Conservation (phyloP, 2,888 invertebrate species). For the Panopea generosa region DNA sequence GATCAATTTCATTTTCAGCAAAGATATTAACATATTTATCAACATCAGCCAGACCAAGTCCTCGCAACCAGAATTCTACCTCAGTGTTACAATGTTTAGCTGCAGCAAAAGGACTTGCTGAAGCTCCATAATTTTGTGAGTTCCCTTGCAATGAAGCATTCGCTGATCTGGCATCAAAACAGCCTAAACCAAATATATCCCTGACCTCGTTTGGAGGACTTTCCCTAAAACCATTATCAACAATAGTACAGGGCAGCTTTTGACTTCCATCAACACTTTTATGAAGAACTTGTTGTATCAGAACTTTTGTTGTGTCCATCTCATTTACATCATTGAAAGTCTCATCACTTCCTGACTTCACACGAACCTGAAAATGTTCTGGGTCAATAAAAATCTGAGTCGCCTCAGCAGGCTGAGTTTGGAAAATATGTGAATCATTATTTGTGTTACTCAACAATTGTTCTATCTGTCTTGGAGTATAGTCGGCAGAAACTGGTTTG, state of each 20-base stretch:
- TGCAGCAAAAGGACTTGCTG: slow-evolving; percentile 51
- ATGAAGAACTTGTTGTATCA: slow-evolving; percentile 34
- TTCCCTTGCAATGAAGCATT: not conserved
- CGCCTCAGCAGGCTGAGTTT: slow-evolving; percentile 33
- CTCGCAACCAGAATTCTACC: slow-evolving; percentile 73
- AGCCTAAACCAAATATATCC: slow-evolving; percentile 52
- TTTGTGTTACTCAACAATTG: not conserved
- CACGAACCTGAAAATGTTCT: slow-evolving; percentile 38
- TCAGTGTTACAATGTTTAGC: slow-evolving; percentile 69
- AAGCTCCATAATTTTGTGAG: slow-evolving; percentile 7
- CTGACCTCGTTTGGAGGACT: slow-evolving; percentile 23
- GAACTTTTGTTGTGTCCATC: slow-evolving; percentile 39
- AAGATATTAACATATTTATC: slow-evolving; percentile 76
- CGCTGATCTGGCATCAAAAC: not conserved
- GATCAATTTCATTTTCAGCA: slow-evolving; percentile 78
- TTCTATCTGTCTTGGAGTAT: slow-evolving; percentile 26
- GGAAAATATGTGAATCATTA: slow-evolving; percentile 11
- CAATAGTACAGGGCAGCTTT: slow-evolving; percentile 45
- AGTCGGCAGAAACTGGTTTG: slow-evolving; percentile 1
- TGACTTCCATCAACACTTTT: slow-evolving; percentile 39
- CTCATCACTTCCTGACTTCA: slow-evolving; percentile 28
- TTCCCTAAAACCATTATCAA: slow-evolving; percentile 18
- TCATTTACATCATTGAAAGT: slow-evolving; percentile 5
- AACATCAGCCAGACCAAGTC: slow-evolving; percentile 72
- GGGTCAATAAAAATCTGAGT: slow-evolving; percentile 55